Conservation (phyloP, 1,140 invertebrate genomes). For the Lethrus apterus region DNA sequence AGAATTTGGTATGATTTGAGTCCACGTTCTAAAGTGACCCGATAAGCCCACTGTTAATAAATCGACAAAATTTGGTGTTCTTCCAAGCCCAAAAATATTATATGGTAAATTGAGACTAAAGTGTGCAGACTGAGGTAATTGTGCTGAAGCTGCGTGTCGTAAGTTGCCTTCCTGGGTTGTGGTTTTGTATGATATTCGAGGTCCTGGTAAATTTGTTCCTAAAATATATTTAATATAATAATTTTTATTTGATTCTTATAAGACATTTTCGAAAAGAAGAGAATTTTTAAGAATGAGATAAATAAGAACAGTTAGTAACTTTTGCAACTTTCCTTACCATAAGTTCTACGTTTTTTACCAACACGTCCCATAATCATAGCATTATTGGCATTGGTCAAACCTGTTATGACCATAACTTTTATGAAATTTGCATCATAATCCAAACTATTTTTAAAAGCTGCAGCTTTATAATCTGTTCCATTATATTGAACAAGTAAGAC, state of each 20-base stretch:
- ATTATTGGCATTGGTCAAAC: slow-evolving; percentile 63
- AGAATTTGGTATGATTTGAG: slow-evolving; percentile 91
- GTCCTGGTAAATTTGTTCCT: slow-evolving; percentile 76
- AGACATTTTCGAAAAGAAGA: too few relatives aligned
- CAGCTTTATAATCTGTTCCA: slow-evolving; percentile 49
- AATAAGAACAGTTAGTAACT: too few relatives aligned
- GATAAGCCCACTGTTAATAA: slow-evolving; percentile 75
- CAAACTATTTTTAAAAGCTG: slow-evolving; percentile 78
- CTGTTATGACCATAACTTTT: slow-evolving; percentile 89
- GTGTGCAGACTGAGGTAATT: slow-evolving; percentile 88
- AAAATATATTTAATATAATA: slow-evolving; percentile 2
- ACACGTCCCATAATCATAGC: slow-evolving; percentile 60
- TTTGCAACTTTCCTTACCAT: slow-evolving; percentile 50
- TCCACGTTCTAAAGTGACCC: slow-evolving; percentile 64
- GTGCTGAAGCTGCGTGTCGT: slow-evolving; percentile 68
- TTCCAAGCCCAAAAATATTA: slow-evolving; percentile 88
- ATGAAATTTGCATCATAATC: slow-evolving; percentile 94
- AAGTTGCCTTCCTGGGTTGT: slow-evolving; percentile 73
- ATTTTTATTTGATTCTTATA: too few relatives aligned
- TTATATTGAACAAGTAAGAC: slow-evolving; percentile 67
- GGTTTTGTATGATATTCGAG: slow-evolving; percentile 78
- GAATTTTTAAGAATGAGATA: too few relatives aligned
- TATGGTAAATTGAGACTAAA: slow-evolving; percentile 90
- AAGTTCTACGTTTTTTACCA: slow-evolving; percentile 70
- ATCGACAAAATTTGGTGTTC: slow-evolving; percentile 97